These are phyloP conservation scores for Hipparchia semele DNA, from an alignment of 2,888 invertebrate species.

Conservation along the genomic window DNA sequence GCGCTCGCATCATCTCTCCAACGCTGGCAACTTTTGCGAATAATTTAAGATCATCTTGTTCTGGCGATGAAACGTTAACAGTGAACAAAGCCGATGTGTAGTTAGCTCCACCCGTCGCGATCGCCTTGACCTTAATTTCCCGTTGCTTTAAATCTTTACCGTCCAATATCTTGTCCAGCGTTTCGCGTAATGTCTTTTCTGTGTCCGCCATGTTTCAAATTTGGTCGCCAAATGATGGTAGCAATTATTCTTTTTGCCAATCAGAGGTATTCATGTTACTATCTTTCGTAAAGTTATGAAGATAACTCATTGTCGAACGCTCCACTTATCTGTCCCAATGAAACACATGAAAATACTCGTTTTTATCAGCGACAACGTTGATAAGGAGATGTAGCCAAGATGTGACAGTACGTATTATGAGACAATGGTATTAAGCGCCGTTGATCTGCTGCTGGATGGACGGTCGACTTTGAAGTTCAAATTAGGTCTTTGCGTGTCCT, in stretches of 20 bases:
- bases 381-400: too few relatives aligned
- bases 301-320: conserved; percentile 2
- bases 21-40: conserved; percentile 53
- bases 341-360: too few relatives aligned
- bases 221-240: conserved; percentile 27
- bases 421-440: too few relatives aligned
- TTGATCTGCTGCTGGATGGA: too few relatives aligned
- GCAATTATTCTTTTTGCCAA: background rate
- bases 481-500: too few relatives aligned
- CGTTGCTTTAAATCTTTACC: conserved; percentile 46
- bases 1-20: conserved; percentile 50
- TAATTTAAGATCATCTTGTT: conserved; percentile 45
- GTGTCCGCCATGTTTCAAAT: conserved; percentile 49
- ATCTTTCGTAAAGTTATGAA: conserved; percentile 5
- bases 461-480: too few relatives aligned
- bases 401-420: too few relatives aligned
- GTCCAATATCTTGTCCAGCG: conserved; percentile 50
- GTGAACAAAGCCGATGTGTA: conserved; percentile 55
- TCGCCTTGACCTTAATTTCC: conserved; percentile 47
- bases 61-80: conserved; percentile 45
- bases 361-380: too few relatives aligned
- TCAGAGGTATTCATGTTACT: conserved; percentile 1
- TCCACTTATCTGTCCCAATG: background rate
- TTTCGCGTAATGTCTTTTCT: conserved; percentile 42
- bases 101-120: conserved; percentile 56